phyloP scores from a whole-genome alignment of 2,888 invertebrate species.

The Malachius bipustulatus region DNA sequence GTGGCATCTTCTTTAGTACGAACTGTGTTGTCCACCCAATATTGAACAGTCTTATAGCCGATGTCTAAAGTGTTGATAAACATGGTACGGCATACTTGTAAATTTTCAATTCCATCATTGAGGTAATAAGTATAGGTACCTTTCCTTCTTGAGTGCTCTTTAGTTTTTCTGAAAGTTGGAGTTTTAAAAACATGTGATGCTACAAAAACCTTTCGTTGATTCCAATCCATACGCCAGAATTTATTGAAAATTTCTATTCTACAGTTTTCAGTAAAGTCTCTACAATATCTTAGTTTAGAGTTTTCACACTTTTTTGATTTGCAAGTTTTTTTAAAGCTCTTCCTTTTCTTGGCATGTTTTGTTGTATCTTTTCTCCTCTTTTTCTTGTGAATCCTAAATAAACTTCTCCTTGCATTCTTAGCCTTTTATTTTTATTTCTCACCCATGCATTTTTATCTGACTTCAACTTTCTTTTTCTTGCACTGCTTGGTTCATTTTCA shows the following conservation, averaged over 20 bases:
- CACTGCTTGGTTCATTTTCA: no score
- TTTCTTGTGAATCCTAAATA: no score
- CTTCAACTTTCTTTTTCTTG: no score
- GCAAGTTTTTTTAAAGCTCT: conserved; percentile 5
- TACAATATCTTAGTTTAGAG: conserved; percentile 5
- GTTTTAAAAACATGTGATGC: conserved; percentile 9
- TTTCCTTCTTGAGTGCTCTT: no score
- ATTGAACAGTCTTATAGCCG: conserved; percentile 9
- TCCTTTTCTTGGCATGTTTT: no score
- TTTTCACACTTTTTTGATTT: conserved; percentile 5
- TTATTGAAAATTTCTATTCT: no score
- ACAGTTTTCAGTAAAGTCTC: conserved; percentile 3
- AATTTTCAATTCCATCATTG: conserved; percentile 9
- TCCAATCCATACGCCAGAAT: conserved; percentile 7
- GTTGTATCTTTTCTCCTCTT: no score
- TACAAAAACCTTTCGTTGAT: conserved; percentile 9
- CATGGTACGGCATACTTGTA: conserved; percentile 11
- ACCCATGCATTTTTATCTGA: no score
- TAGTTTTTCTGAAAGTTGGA: no score
- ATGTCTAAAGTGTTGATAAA: conserved; percentile 11
- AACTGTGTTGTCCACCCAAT: conserved; percentile 10
- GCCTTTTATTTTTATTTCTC: no score
- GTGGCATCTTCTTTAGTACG: conserved; percentile 7
- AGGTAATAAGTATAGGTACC: no score
- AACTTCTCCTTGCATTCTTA: no score